Base-by-base conservation (phyloP, 1,140 invertebrate genomes). In the Lucilia cuprina region DNA sequence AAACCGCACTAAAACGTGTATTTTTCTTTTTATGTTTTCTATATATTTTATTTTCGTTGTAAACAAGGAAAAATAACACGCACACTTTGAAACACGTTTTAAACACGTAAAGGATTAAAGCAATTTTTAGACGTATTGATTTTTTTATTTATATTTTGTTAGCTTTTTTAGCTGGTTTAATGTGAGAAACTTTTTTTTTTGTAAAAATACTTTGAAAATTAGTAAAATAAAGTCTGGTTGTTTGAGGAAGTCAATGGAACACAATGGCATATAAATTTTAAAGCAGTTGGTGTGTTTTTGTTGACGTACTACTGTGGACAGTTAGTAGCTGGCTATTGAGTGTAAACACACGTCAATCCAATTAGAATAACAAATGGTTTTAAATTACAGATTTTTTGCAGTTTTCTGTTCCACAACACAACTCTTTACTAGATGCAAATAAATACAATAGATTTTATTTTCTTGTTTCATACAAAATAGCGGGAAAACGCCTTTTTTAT, bases 291-390 rank as follows among this genome's bases (percentile, higher is more conserved):
- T 21, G 19, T 49, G 50, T 47, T 50, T 80, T 49, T 80, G 77
- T 80, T 80, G 77, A 80, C 77, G 77, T 80, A 49, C n/a, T 70
- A 30, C 41, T 19, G 17, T 49, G 75, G n/a, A 80, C 77, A 80
- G 19, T n/a, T n/a, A 65, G 25, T 9, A 21, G 65, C 9, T n/a
- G n/a, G 65, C 19, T 70, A 70, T 70, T 70, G 19, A 70, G 65
- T 70, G 65, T 49, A 80, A 47, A 80, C 77, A 80, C 75, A 80
- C 77, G 77, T 80, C 77, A 80, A 80, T 80, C 77, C 77, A 80
- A 80, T 80, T 80, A 80, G 77, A 50, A 80, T 49, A 80, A 47
- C 41, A 49, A 80, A 50, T 25, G 77, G 77, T 80, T 80, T 80
- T 80, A 80, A 80, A 80, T 80, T 80, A 80, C 77, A 19, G 77